Conservation (phyloP, 2,888 invertebrate species). For the Conus canariensis region DNA sequence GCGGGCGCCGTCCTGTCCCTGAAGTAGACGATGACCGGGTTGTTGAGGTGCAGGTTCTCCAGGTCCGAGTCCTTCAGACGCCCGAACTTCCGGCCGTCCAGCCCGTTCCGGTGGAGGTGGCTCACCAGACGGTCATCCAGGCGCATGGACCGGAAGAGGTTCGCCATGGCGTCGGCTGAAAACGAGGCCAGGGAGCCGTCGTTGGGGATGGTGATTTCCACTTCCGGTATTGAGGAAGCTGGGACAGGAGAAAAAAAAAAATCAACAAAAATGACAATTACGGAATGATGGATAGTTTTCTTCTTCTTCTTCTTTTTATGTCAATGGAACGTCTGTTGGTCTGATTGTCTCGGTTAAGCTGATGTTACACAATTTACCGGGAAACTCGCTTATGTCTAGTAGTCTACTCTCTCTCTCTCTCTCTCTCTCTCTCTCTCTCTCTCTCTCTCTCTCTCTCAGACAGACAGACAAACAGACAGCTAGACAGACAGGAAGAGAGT, state of each 20-base stretch:
- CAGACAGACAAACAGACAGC: too few species aligned
- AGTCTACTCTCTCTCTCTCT: too few species aligned
- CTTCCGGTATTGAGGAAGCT: slow-evolving; percentile 67
- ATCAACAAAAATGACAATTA: too few species aligned
- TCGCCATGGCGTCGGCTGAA: slow-evolving; percentile 70
- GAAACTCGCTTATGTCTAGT: too few species aligned
- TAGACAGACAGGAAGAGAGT: too few species aligned
- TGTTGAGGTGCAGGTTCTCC: slow-evolving; percentile 69
- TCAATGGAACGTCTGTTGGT: background rate
- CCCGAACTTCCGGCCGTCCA: slow-evolving; percentile 75
- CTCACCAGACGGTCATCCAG: slow-evolving; percentile 68
- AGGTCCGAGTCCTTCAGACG: slow-evolving; percentile 72
- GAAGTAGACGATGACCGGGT: slow-evolving; percentile 64
- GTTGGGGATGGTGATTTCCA: slow-evolving; percentile 69
- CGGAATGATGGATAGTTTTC: too few species aligned
- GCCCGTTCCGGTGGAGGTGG: slow-evolving; percentile 63
- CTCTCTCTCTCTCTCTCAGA: too few species aligned
- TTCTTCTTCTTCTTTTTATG: too few species aligned
- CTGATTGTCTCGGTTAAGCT: background rate
- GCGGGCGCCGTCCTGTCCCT: slow-evolving; percentile 58
- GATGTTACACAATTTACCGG: too few species aligned
- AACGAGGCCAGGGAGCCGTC: slow-evolving; percentile 74
- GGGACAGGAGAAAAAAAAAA: background rate
- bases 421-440: too few species aligned
- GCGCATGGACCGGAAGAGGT: slow-evolving; percentile 70